Evolutionary conservation across 2,888 invertebrate genomes (phyloP), one percentile per base, ranked within the genome.

Genomic region (Hyposoter didymator): DNA sequence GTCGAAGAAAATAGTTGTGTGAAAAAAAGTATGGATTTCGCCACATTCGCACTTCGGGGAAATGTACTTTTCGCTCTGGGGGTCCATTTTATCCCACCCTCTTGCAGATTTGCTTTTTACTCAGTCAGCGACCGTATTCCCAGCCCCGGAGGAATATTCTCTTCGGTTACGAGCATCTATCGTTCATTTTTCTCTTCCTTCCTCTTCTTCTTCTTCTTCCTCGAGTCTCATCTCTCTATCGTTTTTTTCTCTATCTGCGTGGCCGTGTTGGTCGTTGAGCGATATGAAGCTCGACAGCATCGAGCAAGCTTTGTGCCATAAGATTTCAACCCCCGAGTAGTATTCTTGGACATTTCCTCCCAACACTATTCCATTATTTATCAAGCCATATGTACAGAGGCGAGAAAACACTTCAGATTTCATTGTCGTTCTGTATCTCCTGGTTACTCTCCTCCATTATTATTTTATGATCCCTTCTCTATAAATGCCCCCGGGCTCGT

Each of bases 321-420:
- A 82, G 81, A 70, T 70, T 64, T 78, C 49, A 70, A 47, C 64
- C 70, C 80, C 80, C 62, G 66, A 47, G 66, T 64, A 47, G 59
- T 39, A 73, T 73, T 14, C 28, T 79, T 32, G 35, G 55, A 39
- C 49, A 52, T 73, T 80, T 22, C 28, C 52, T 64, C n/a, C 14
- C 62, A 69, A 17, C 43, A 19, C 67, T 69, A 45, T 35, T 66
- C 49, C 74, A 74, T 74, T 82, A 81, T 74, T 70, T 83, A 87
- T 80, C 76, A 82, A 87, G 76, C 75, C 72, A 55, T 69, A 73
- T 39, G 79, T 73, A 39, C 43, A 14, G 52, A 75, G 3, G 66
- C 74, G 76, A 32, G 62, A 74, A 55, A 22, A 73, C 52, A 35
- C 35, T 70, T 55, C 19, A 28, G 47, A 52, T 76, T 45, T 70